Evolutionary conservation across 2,888 invertebrate genomes (phyloP).

Genomic region (Ophion ellenae): DNA sequence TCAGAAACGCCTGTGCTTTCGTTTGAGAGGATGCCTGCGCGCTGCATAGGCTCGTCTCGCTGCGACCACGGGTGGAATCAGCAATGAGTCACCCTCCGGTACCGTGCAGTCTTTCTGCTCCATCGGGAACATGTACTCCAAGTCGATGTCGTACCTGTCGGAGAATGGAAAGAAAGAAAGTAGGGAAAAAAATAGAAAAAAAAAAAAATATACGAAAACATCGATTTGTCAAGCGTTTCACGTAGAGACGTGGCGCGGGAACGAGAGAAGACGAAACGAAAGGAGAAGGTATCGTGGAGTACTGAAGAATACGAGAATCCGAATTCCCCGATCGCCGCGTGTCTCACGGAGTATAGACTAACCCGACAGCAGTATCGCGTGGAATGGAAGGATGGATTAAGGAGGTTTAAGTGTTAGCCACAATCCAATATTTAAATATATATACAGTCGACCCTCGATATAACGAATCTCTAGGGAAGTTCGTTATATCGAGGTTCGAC

Average conservation of each 20-base stretch:
- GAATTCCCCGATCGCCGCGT: no score
- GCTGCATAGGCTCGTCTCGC: slow-evolving; percentile 71
- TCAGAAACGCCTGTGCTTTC: slow-evolving; percentile 78
- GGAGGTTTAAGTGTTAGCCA: no score
- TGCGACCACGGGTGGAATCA: slow-evolving; percentile 73
- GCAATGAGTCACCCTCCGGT: slow-evolving; percentile 78
- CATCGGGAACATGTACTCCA: slow-evolving; percentile 93
- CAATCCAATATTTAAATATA: no score
- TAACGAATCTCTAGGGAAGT: no score
- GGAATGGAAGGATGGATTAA: no score
- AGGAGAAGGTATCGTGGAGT: neutral
- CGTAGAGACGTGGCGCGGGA: neutral
- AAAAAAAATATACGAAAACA: slow-evolving; percentile 7
- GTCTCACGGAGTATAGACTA: no score
- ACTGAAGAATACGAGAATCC: neutral
- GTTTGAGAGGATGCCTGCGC: slow-evolving; percentile 84
- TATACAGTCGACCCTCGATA: no score
- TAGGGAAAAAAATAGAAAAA: slow-evolving; percentile 11
- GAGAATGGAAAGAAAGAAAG: neutral
- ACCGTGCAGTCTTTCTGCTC: slow-evolving; percentile 88
- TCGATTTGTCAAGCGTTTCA: slow-evolving; percentile 19
- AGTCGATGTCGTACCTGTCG: slow-evolving; percentile 90
- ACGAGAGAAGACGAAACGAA: neutral
- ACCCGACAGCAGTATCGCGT: no score
- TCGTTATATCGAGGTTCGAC: no score